Evolutionary conservation across 2,888 invertebrate species (phyloP).

Genomic region (Byasa hedistus): DNA sequence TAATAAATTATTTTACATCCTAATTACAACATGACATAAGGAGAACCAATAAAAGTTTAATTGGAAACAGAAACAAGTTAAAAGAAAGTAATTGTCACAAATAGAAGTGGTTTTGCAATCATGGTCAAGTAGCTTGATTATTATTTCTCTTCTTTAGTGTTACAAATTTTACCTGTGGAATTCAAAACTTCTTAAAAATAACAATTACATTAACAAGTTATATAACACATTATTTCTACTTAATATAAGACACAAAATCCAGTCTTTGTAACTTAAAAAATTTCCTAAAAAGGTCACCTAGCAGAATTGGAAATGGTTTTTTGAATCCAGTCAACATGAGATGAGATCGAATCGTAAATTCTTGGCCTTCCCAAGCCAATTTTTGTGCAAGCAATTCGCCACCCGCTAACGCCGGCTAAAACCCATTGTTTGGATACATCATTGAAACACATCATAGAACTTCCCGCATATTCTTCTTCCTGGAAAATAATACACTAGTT

Average conservation of each 20-base stretch:
- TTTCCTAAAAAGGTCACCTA: slow-evolving; percentile 53
- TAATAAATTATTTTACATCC: slow-evolving; percentile 29
- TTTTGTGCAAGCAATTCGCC: slow-evolving; percentile 92
- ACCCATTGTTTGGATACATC: slow-evolving; percentile 87
- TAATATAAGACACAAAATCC: slow-evolving; percentile 41
- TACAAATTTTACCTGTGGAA: slow-evolving; percentile 9
- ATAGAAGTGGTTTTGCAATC: background rate
- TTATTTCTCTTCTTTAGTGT: slow-evolving; percentile 16
- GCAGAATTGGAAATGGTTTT: slow-evolving; percentile 83
- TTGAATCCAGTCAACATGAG: slow-evolving; percentile 92
- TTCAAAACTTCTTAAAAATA: slow-evolving; percentile 34
- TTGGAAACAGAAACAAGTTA: background rate
- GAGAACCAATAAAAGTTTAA: slow-evolving; percentile 5
- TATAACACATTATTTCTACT: slow-evolving; percentile 14
- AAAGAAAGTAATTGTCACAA: background rate
- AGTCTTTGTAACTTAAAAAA: slow-evolving; percentile 49
- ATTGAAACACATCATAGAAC: slow-evolving; percentile 90
- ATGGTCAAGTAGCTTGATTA: slow-evolving; percentile 11
- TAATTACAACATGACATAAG: slow-evolving; percentile 34
- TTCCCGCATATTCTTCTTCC: slow-evolving; percentile 94
- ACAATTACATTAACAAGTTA: slow-evolving; percentile 34
- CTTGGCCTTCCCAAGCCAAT: slow-evolving; percentile 88
- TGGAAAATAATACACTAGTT: slow-evolving; percentile 46
- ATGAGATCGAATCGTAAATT: slow-evolving; percentile 89
- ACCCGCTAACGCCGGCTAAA: slow-evolving; percentile 88